These are phyloP conservation scores for Andrena flavipes DNA, from an alignment of 2,888 invertebrate genomes.

Conservation along the genomic window DNA sequence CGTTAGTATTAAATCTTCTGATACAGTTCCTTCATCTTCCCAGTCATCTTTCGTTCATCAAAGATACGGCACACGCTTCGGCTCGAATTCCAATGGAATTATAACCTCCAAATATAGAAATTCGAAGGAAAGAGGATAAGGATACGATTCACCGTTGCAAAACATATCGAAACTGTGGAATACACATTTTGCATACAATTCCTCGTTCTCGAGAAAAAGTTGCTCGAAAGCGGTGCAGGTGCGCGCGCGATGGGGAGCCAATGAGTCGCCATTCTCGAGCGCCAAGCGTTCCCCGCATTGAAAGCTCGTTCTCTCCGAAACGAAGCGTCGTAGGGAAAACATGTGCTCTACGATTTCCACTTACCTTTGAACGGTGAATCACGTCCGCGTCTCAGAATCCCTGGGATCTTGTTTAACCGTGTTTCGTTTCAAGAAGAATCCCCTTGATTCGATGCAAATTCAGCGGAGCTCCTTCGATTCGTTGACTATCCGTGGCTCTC, in stretches of 20 bases:
- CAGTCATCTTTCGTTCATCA: too few relatives aligned
- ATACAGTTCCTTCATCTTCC: too few relatives aligned
- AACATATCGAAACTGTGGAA: too few relatives aligned
- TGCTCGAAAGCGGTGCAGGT: too few relatives aligned
- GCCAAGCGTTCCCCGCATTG: neutral
- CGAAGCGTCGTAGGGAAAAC: neutral
- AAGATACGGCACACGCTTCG: too few relatives aligned
- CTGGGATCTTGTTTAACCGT: neutral
- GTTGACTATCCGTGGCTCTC: slow-evolving; percentile 31
- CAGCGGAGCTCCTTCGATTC: slow-evolving; percentile 15
- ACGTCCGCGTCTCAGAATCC: neutral
- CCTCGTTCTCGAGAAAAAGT: too few relatives aligned
- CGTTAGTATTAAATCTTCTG: too few relatives aligned
- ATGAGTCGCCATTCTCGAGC: neutral
- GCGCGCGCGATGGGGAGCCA: neutral
- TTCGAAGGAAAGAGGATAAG: too few relatives aligned
- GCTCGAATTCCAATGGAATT: too few relatives aligned
- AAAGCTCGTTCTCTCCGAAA: neutral
- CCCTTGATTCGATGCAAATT: neutral
- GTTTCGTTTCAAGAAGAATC: neutral
- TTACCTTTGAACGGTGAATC: neutral
- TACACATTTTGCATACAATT: too few relatives aligned
- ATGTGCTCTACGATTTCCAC: neutral
- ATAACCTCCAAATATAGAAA: too few relatives aligned
- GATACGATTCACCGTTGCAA: too few relatives aligned